Percentiles rank a stretch among this genome's conserved stretches.
Conservation (phyloP, 2,888 invertebrate genomes). For the Sisyra terminalis region DNA sequence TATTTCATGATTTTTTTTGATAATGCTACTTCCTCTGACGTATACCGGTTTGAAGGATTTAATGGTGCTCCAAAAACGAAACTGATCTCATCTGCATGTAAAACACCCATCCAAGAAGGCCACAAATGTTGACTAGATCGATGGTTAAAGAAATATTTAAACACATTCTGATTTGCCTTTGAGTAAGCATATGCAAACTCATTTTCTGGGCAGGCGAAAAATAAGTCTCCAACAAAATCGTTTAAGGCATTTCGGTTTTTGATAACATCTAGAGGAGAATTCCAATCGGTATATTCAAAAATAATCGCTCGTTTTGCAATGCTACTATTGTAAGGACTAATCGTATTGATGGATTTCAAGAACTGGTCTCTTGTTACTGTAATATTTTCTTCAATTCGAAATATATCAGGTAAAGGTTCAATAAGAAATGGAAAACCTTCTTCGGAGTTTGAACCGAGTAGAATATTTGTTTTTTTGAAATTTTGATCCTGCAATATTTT, state of each 20-base stretch:
- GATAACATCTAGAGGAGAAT: conserved; percentile 68
- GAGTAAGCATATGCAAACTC: conserved; percentile 82
- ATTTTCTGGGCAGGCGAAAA: conserved; percentile 89
- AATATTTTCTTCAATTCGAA: conserved; percentile 71
- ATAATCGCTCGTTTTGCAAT: conserved; percentile 74
- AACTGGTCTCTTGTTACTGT: conserved; percentile 67
- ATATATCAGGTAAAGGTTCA: conserved; percentile 74
- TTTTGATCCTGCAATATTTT: conserved; percentile 58
- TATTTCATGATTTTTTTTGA: conserved; percentile 82
- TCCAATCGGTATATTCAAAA: conserved; percentile 87
- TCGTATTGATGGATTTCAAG: conserved; percentile 56
- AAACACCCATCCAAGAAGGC: conserved; percentile 91
- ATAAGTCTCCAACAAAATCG: conserved; percentile 87
- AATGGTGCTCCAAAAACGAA: conserved; percentile 91
- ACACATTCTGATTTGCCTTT: conserved; percentile 75
- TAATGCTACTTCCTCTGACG: conserved; percentile 65
- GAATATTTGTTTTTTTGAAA: conserved; percentile 83
- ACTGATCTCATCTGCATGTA: conserved; percentile 90
- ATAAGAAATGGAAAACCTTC: conserved; percentile 90
- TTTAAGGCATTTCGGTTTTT: conserved; percentile 73
- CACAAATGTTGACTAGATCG: conserved; percentile 70
- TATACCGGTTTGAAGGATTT: conserved; percentile 66
- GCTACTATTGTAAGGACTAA: conserved; percentile 71
- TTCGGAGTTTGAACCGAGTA: conserved; percentile 85
- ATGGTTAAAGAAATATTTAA: conserved; percentile 82